Conservation (phyloP, 2,797 vertebrate genomes). For the Lithobates pipiens region DNA sequence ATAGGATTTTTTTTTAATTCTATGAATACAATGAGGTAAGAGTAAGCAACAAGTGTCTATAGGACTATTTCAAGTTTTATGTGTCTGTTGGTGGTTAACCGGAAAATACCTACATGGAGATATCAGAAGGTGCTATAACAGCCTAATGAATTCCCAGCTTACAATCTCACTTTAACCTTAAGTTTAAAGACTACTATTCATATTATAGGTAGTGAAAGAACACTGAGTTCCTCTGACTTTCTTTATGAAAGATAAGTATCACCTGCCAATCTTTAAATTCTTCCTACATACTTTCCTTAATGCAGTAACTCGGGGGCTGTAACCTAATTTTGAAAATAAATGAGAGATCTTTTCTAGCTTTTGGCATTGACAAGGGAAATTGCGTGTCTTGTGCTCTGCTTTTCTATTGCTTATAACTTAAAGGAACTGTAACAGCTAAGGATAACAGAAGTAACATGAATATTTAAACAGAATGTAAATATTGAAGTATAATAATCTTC, state of each 20-base stretch:
- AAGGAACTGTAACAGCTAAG: constrained; percentile 1
- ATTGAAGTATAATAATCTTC: neutral
- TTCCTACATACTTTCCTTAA: constrained; percentile 51
- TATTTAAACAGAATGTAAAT: neutral
- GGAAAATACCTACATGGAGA: neutral
- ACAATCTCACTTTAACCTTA: constrained; percentile 20
- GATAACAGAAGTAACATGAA: neutral
- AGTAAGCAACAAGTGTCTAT: too few species aligned
- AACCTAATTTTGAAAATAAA: constrained; percentile 44
- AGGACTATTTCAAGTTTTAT: too few species aligned
- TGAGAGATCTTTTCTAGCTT: constrained; percentile 25
- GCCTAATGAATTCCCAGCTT: constrained; percentile 12
- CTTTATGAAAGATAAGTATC: constrained; percentile 54
- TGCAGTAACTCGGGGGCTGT: constrained; percentile 45
- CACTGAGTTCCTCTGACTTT: constrained; percentile 16
- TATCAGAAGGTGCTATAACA: neutral
- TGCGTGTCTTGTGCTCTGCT: neutral
- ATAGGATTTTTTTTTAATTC: too few species aligned
- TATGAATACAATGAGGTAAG: too few species aligned
- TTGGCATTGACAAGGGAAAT: constrained; percentile 8
- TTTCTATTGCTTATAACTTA: neutral
- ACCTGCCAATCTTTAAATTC: constrained; percentile 54
- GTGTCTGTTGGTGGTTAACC: neutral
- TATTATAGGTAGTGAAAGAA: constrained; percentile 36
- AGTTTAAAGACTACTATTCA: neutral